A percentile compares a stretch with the other conserved stretches of the same genome.
Conservation (phyloP, 2,797 vertebrate species). For the Pygocentrus nattereri region DNA sequence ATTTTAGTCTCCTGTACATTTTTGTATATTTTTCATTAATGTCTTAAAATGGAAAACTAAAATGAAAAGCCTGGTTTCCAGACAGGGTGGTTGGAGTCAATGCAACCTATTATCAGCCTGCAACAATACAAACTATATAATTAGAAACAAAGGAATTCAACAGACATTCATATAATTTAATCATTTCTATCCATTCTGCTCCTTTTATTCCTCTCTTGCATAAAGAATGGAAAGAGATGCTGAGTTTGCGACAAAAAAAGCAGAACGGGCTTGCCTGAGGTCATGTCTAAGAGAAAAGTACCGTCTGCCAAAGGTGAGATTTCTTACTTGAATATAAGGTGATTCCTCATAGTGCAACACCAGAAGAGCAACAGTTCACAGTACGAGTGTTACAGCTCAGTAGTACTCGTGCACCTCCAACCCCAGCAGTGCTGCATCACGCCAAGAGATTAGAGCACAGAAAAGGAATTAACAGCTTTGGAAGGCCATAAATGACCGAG, state of each 20-base stretch:
- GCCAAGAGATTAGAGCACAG: conserved; percentile 39
- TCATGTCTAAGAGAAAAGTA: conserved; percentile 95
- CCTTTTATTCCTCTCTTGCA: neutral
- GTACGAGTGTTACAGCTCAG: neutral
- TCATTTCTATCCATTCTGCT: neutral
- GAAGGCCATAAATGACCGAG: neutral
- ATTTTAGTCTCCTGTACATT: neutral
- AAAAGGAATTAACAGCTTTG: conserved; percentile 21
- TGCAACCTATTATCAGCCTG: too few relatives aligned
- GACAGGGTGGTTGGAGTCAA: too few relatives aligned
- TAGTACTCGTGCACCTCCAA: neutral
- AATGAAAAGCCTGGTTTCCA: too few relatives aligned
- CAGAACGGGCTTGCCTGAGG: conserved; percentile 90
- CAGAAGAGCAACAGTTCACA: neutral
- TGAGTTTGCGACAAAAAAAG: conserved; percentile 91
- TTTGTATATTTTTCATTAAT: too few relatives aligned
- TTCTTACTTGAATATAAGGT: neutral
- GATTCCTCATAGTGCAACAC: neutral
- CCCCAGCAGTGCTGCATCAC: neutral
- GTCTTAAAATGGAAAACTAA: too few relatives aligned
- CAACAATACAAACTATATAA: too few relatives aligned
- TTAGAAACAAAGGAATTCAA: neutral
- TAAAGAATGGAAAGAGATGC: conserved; percentile 95
- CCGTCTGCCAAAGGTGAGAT: conserved; percentile 92
- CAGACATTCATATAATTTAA: neutral